Base-by-base conservation (phyloP, 1,140 invertebrate species). In the Philopotamus ludificatus region DNA sequence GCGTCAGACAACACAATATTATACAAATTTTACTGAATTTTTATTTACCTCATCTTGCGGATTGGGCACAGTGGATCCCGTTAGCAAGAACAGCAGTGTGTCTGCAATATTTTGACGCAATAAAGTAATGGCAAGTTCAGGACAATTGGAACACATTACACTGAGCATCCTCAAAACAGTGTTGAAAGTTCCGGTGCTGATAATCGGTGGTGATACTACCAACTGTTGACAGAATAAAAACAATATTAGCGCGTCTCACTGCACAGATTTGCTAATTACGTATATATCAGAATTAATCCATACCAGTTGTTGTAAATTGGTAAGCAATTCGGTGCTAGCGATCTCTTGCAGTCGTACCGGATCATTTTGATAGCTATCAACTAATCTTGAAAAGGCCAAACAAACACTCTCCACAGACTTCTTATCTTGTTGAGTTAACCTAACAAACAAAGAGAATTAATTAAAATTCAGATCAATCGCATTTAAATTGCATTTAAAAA, bases 371-470 rank as follows among this genome's bases (percentile, higher is more conserved):
- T 96, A 96, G 77, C 95, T 97, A 72, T 99, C 97, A 0, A 99
- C 95, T 8, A 99, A 82, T 15, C 97, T 86, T 67, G 92, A 93
- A 79, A 99, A 98, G 18, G 96, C 95, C 54, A 95, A 85, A 73
- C 97, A 99, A 3, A 98, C 94, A 75, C 93, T 95, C 74, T 99
- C 97, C 12, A 98, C 93, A 69, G 94, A 96, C 73, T 98, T 98
- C 75, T 98, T 98, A 77, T 99, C 97, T 75, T 95, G 93, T 78
- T 97, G 94, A 1, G 91, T 91, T 1, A 98, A 80, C 74, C 94
- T 84, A 66, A 16, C 72, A 47, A 26, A 21, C 44, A 15, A 62
- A 1, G 3, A 51, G 18, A 8, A 57, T 55, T 21, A 53, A 23
- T 21, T 53, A 22, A n/a, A 7, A 41, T 58, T 15, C 41, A 54